These are phyloP conservation scores for Esperia sulphurella DNA, from an alignment of 2,888 invertebrate species.

Conservation along the genomic window DNA sequence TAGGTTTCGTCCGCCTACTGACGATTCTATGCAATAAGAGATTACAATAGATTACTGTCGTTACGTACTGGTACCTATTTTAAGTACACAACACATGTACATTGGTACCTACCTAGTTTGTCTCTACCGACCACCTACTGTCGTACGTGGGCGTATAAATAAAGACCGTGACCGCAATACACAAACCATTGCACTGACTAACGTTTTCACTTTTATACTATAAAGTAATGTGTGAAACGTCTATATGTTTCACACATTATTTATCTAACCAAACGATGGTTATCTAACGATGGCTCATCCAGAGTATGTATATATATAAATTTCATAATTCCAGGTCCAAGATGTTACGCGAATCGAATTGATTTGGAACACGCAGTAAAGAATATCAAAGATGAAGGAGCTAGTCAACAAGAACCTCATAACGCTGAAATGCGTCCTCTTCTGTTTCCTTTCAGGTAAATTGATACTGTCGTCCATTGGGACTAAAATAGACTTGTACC, in stretches of 20 bases:
- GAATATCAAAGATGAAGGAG: conserved; percentile 49
- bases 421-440: conserved; percentile 88
- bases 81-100: conserved; percentile 11
- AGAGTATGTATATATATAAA: too few species aligned
- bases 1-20: conserved; percentile 2
- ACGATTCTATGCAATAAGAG: conserved; percentile 7
- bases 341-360: conserved; percentile 30
- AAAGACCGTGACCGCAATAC: conserved; percentile 59
- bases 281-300: too few species aligned
- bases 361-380: conserved; percentile 13
- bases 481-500: too few species aligned
- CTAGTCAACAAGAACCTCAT: conserved; percentile 84
- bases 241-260: too few species aligned
- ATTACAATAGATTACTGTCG: conserved; percentile 13
- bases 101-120: background rate
- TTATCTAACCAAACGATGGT: too few species aligned
- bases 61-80: conserved; percentile 31
- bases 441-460: conserved; percentile 89
- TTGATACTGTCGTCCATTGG: background rate
- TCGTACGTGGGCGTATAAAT: conserved; percentile 21
- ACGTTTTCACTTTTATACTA: background rate
- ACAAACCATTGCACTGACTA: conserved; percentile 13
- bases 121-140: conserved; percentile 3
- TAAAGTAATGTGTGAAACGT: background rate
- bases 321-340: conserved; percentile 43